Base-by-base conservation (phyloP, 2,113 vertebrate species). In the Ammodramus savannarum region DNA sequence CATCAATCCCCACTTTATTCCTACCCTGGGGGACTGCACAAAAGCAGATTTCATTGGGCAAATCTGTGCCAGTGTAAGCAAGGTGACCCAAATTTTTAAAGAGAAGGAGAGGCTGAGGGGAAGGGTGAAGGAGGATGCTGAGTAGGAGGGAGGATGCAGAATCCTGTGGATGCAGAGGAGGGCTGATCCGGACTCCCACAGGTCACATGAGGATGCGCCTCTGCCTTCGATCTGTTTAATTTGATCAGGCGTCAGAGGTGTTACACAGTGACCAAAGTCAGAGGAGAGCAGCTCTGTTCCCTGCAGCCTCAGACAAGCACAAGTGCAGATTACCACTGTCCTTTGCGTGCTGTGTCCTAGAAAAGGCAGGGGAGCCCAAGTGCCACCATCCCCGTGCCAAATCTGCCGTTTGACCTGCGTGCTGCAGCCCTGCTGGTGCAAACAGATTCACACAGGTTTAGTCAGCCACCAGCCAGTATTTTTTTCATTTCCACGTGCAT, bases 1-100 rank as follows among this genome's bases (percentile, higher is more conserved):
- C 87, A 90, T 63, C 72, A 49, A 32, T 75, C 67, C 66, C 36
- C 14, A 10, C 46, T 74, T 85, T 51, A 54, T 59, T 87, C 57
- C 66, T 61, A 5, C 73, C 84, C 72, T 22, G 55, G 55, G 61
- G 88, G 81, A 16, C 34, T 18, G 31, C 49, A 65, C 39, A 17
- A 34, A 87, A 87, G 61, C 83, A 59, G 13, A 5, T 49, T 69
- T 61, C 57, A 10, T 48, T 44, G 80, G 85, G 74, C 38, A 79
- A 65, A 82, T 80, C 89, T 72, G 57, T 71, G 87, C 52, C 7
- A 32, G 29, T 59, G 59, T 68, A 69, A 78, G 55, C 83, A 85
- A 93, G 81, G 93, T 93, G 89, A 96, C 95, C 94, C 89, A 87
- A 36, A 80, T 90, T 91, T 61, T 69, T n/a, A 19, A 36, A 65